Conservation (phyloP, 2,797 vertebrate species). For the Geotrypetes seraphini region DNA sequence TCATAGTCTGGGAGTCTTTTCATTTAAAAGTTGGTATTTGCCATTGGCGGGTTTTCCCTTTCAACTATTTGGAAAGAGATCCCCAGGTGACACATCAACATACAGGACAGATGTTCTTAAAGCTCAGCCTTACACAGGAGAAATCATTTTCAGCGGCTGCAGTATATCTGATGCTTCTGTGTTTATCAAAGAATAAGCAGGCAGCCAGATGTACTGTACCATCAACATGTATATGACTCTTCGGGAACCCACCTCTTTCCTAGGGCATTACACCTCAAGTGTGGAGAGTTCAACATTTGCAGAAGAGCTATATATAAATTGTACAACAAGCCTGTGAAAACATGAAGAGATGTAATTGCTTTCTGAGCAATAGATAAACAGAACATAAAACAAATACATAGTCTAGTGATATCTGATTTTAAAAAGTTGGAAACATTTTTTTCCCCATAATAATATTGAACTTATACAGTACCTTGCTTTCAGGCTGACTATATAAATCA, state of each 20-base stretch:
- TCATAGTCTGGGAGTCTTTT: too few species aligned
- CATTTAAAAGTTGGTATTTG: too few species aligned
- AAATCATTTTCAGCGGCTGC: background rate
- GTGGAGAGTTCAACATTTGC: slow-evolving; percentile 1
- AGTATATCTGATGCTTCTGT: background rate
- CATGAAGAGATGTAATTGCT: background rate
- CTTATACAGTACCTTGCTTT: background rate
- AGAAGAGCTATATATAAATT: slow-evolving; percentile 11
- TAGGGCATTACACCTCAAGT: background rate
- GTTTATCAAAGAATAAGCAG: background rate
- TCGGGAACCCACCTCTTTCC: background rate
- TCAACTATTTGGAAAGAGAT: too few species aligned
- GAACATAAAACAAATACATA: background rate
- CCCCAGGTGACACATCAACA: background rate
- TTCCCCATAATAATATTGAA: slow-evolving; percentile 1
- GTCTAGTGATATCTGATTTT: background rate
- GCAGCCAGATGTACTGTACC: background rate
- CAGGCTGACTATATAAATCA: slow-evolving; percentile 12
- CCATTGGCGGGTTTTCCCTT: too few species aligned
- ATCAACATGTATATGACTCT: background rate
- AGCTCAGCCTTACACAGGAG: background rate
- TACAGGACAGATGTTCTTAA: accelerated
- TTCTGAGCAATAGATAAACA: background rate
- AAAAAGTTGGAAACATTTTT: background rate
- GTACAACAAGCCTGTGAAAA: slow-evolving; percentile 6